Base-by-base conservation (phyloP, 2,113 vertebrate species). In the Alexandromys fortis region DNA sequence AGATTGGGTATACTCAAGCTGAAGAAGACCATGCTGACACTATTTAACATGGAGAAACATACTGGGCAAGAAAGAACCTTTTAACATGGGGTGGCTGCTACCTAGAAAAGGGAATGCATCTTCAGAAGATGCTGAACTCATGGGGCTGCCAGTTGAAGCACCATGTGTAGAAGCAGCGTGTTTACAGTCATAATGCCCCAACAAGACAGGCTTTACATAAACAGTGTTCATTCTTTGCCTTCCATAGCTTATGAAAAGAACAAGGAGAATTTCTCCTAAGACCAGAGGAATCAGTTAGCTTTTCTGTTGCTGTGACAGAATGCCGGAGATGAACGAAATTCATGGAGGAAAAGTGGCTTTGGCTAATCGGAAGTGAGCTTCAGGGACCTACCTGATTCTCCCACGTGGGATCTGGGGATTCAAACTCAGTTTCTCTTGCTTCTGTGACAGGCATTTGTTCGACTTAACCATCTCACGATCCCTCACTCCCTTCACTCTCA, bases 71-170 rank as follows among this genome's bases (percentile, higher is more conserved):
- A 83, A 24, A 42, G 6, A n/a, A 17, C n/a, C 55, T 83, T 63
- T 63, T 14, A 63, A 24, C 7, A 28, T 4, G 17, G 24, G n/a
- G 81, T 28, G 81, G 13, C 35, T 70, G 16, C 26, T 0, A 0
- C 7, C 26, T 24, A 21, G 67, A 8, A 19, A 19, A 10, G 3
- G 49, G 45, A 11, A 11, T 12, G 22, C 14, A 33, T 6, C 14
- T 16, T 47, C 38, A 33, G 0, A 19, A 16, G n/a, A 33, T 42
- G 19, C 28, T 70, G 68, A 42, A 86, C 47, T 14, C 11, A 33
- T 0, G 22, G 47, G 38, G 47, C 19, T 2, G 0, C 30, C 61
- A 33, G 85, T 1, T 1, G 35, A 35, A 47, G 47, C 16, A 68
- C 73, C 33, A 2, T 52, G 45, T 14, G 11, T 2, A 9, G 35